Evolutionary conservation across 2,888 invertebrate genomes (phyloP).

Genomic region (Drosophila mercatorum): DNA sequence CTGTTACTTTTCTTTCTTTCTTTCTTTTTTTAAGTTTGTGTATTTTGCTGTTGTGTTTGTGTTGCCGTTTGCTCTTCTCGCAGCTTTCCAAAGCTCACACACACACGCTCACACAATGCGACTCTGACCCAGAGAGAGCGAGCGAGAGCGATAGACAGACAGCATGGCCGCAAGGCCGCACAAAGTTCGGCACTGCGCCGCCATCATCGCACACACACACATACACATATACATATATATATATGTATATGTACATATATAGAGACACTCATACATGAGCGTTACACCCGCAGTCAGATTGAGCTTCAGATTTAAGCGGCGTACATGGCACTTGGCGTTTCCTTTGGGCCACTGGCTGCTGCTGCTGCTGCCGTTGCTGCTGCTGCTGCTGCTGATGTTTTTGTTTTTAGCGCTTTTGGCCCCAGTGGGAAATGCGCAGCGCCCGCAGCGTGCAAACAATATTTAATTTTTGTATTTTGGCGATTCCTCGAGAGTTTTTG

Average conservation of each 20-base stretch:
- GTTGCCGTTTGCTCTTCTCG: constrained; percentile 47
- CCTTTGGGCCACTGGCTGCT: constrained; percentile 53
- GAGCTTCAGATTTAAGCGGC: constrained; percentile 57
- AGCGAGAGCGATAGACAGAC: constrained; percentile 31
- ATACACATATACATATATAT: constrained; percentile 7
- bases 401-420: constrained; percentile 52
- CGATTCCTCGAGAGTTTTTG: constrained; percentile 40
- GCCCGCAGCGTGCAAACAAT: constrained; percentile 69
- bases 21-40: constrained; percentile 15
- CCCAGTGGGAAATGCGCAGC: constrained; percentile 71
- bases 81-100: constrained; percentile 57
- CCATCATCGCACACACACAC: constrained; percentile 24
- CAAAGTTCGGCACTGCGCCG: constrained; percentile 42
- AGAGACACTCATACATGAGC: constrained; percentile 11
- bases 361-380: constrained; percentile 10
- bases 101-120: constrained; percentile 19
- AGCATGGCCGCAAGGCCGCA: constrained; percentile 67
- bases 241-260: not conserved
- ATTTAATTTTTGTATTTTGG: constrained; percentile 44
- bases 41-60: constrained; percentile 50
- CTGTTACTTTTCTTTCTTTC: constrained; percentile 35
- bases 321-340: constrained; percentile 75
- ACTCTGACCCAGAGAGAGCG: constrained; percentile 8
- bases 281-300: constrained; percentile 50
- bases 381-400: constrained; percentile 21